Percentiles rank a stretch among this genome's conserved stretches.
phyloP scores from a whole-genome alignment of 2,888 invertebrate genomes.

The Leptinotarsa rubiginosa region DNA sequence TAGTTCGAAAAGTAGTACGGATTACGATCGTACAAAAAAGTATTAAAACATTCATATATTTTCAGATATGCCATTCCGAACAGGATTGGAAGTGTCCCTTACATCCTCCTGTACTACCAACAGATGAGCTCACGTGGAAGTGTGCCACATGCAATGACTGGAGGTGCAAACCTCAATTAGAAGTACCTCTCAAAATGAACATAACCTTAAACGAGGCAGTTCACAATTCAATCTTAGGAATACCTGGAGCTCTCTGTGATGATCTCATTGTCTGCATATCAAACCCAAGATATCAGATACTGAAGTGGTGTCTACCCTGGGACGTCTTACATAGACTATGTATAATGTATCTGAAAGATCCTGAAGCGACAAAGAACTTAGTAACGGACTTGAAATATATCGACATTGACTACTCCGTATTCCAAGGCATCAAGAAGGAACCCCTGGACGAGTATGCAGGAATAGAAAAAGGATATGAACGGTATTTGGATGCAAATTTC shows the following conservation, averaged over 20 bases:
- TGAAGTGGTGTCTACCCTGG: constrained; percentile 78
- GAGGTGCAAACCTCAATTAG: constrained; percentile 60
- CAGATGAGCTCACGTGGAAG: constrained; percentile 59
- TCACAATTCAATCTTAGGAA: constrained; percentile 67
- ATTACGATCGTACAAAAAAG: too few relatives aligned
- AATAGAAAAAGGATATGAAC: constrained; percentile 59
- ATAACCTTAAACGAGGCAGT: constrained; percentile 64
- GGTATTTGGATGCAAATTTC: constrained; percentile 54
- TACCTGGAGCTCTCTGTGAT: constrained; percentile 74
- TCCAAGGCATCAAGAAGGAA: constrained; percentile 69
- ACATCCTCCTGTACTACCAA: constrained; percentile 58
- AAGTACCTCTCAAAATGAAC: constrained; percentile 57
- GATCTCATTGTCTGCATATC: constrained; percentile 79
- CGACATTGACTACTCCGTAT: constrained; percentile 77
- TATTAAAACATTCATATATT: neutral
- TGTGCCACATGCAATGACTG: constrained; percentile 61
- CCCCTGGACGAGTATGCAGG: constrained; percentile 64
- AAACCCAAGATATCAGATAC: constrained; percentile 77
- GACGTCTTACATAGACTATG: constrained; percentile 69
- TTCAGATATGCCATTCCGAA: constrained; percentile 43
- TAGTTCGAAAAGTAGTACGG: too few relatives aligned
- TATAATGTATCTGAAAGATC: constrained; percentile 69
- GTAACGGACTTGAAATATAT: constrained; percentile 80
- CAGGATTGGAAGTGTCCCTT: constrained; percentile 62
- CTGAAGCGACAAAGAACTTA: constrained; percentile 72